Conservation (phyloP, 2,888 invertebrate genomes). For the Limenitis camilla region DNA sequence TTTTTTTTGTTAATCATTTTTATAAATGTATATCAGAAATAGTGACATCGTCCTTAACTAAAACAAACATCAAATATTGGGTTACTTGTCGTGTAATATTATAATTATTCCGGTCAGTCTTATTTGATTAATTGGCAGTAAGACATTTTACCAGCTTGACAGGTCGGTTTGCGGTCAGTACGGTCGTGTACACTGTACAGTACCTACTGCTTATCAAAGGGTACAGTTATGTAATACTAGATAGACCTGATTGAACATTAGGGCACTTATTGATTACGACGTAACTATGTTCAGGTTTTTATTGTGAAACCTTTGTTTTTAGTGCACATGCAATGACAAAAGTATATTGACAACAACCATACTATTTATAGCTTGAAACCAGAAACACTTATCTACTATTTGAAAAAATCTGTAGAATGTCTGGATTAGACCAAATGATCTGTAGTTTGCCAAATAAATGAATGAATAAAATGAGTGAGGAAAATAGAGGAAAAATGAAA, state of each 20-base stretch:
- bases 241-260: slow-evolving; percentile 12
- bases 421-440: no score
- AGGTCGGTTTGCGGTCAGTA: slow-evolving; percentile 7
- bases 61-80: not conserved
- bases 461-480: no score
- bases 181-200: not conserved
- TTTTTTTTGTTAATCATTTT: not conserved
- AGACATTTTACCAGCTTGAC: slow-evolving; percentile 5
- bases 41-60: not conserved
- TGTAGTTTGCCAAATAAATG: no score
- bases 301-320: no score
- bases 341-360: no score
- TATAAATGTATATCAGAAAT: not conserved
- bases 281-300: not conserved
- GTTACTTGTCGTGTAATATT: not conserved
- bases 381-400: no score
- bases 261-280: slow-evolving; percentile 5
- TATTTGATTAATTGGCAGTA: not conserved
- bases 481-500: no score
- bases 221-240: slow-evolving; percentile 8
- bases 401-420: no score
- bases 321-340: no score
- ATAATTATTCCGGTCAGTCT: not conserved
- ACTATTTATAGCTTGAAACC: no score
- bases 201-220: slow-evolving; percentile 3